Evolutionary conservation across 2,888 invertebrate species (phyloP), one percentile per base, ranked within the genome.

Genomic region (Neocrepidodera transversa): DNA sequence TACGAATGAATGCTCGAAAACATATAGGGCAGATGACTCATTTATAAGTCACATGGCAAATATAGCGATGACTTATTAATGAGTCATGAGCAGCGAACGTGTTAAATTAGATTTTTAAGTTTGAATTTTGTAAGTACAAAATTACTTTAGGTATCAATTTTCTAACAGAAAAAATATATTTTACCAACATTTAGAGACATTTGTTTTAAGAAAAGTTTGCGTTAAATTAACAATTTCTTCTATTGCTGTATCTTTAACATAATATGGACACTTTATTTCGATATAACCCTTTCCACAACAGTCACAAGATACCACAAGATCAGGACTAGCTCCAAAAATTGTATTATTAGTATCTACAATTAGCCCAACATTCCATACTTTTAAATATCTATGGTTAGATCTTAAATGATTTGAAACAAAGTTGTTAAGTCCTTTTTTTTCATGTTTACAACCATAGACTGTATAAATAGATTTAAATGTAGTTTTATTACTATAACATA

Each of bases 261-360:
- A 32, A 53, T 38, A n/a, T n/a, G n/a, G n/a, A n/a, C n/a, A n/a
- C n/a, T n/a, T n/a, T n/a, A n/a, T n/a, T n/a, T n/a, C n/a, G 53
- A 30, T 52, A 48, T 16, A 52, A 58, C 50, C 36, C 1, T 18
- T 16, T 30, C 54, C 42, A 42, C 48, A 59, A n/a, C n/a, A n/a
- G n/a, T n/a, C n/a, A 45, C 60, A 60, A 4, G 20, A n/a, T 13
- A 52, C 36, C 18, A 52, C 16, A 5, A 28, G 43, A 55, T 55
- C 51, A 16, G 51, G 58, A 10, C 36, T 17, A 10, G 38, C 51
- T 16, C 51, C 51, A 28, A 43, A 43, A 2, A 40, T 23, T 20
- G 36, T 43, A 20, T 30, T 53, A 2, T 26, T n/a, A 6, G 30
- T 16, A 14, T 50, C 23, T n/a, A 63, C 35, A 26, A 42, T n/a